phyloP scores from a whole-genome alignment of 92 coral and sea anemone genomes.

The Siderastrea radians region DNA sequence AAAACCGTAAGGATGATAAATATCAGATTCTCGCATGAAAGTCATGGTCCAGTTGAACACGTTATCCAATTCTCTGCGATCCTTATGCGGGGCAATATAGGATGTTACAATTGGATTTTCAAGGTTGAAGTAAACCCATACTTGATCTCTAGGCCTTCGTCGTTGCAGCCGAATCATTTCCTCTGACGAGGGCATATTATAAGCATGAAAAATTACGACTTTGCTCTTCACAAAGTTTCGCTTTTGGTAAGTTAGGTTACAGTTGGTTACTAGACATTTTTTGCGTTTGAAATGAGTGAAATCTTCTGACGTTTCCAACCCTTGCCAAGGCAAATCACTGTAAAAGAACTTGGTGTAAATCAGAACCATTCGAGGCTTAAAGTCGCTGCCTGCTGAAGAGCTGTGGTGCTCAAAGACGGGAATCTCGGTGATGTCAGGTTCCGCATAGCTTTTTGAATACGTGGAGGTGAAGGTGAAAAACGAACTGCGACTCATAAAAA shows the following conservation, averaged over 20 bases:
- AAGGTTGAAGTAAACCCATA: conserved; percentile 68
- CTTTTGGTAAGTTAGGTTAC: conserved; percentile 45
- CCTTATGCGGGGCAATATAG: conserved; percentile 8
- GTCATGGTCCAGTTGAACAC: conserved; percentile 70
- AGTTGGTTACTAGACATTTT: conserved; percentile 4
- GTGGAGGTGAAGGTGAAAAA: background rate
- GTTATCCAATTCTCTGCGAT: conserved; percentile 22
- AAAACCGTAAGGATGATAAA: conserved; percentile 62
- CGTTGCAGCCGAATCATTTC: conserved; percentile 34
- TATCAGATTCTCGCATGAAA: conserved; percentile 54
- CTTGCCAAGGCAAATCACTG: background rate
- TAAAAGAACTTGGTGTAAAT: background rate
- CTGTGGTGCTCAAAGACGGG: background rate
- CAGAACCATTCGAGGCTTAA: background rate
- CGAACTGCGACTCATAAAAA: background rate
- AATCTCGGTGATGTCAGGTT: background rate
- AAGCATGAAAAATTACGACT: conserved; percentile 62
- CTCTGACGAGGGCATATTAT: conserved; percentile 33
- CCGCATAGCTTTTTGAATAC: background rate
- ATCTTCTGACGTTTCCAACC: background rate
- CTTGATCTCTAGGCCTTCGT: conserved; percentile 43
- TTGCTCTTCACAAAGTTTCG: conserved; percentile 38
- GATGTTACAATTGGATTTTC: conserved; percentile 49
- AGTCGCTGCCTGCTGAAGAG: background rate
- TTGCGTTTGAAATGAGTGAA: background rate